Conservation (phyloP, 2,113 vertebrate genomes). For the Heterotilapia buettikoferi region DNA sequence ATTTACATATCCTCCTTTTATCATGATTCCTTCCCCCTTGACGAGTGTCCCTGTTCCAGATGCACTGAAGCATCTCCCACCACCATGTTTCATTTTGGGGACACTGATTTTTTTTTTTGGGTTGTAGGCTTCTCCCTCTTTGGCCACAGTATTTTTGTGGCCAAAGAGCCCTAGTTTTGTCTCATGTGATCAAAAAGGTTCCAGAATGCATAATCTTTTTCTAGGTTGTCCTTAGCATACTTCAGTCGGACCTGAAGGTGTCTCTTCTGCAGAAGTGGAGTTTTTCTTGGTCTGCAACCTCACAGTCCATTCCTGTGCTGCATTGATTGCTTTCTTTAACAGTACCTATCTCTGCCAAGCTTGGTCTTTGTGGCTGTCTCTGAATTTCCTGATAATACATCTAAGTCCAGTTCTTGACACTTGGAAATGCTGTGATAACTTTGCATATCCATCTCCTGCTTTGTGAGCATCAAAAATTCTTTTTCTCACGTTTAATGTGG, state of each 20-base stretch:
- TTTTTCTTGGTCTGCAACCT: neutral
- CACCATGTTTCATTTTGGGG: neutral
- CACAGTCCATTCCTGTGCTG: neutral
- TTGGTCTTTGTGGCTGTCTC: neutral
- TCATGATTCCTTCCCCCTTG: neutral
- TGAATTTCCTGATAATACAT: neutral
- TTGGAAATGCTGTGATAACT: neutral
- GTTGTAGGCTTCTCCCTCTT: neutral
- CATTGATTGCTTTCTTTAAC: neutral
- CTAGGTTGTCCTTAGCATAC: neutral
- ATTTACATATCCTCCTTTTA: neutral
- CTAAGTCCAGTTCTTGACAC: neutral
- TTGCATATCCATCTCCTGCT: too few relatives aligned
- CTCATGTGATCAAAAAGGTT: neutral
- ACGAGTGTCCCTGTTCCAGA: neutral
- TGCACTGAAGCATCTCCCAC: neutral
- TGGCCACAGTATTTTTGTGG: neutral
- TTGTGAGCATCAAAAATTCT: too few relatives aligned
- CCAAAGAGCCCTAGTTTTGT: neutral
- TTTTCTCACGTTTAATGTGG: too few relatives aligned
- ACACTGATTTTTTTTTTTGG: neutral
- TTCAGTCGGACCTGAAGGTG: neutral
- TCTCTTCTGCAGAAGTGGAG: neutral
- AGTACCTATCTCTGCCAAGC: neutral
- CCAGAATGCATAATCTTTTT: neutral